Evolutionary conservation across 92 coral and sea anemone genomes (phyloP).

Genomic region (Paramuricea clavata): DNA sequence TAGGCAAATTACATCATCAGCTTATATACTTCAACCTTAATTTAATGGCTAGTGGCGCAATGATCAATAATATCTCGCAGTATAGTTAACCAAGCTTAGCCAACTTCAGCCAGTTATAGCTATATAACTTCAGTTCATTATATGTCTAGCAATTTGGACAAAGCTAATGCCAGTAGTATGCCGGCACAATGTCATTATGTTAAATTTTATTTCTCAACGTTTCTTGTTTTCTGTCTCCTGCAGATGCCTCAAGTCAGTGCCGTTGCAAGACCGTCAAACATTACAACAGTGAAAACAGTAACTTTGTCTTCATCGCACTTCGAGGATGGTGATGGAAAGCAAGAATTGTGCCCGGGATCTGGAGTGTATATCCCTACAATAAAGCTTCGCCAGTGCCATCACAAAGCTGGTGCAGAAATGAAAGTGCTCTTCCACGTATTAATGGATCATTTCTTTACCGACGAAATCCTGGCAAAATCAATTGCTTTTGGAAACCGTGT

Average conservation of each 20-base stretch:
- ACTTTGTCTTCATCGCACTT: neutral
- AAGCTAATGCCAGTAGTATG: neutral
- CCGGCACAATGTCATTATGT: neutral
- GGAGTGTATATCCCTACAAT: conserved; percentile 39
- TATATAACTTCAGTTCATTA: neutral
- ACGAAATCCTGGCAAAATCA: conserved; percentile 52
- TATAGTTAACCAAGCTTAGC: neutral
- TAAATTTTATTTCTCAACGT: neutral
- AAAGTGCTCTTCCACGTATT: conserved; percentile 32
- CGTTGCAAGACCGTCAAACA: neutral
- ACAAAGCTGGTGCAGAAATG: conserved; percentile 30
- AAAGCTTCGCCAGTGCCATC: conserved; percentile 21
- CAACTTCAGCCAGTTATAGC: neutral
- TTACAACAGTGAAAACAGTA: neutral
- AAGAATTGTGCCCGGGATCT: conserved; percentile 51
- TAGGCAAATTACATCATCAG: neutral
- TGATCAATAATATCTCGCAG: neutral
- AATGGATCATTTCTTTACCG: conserved; percentile 27
- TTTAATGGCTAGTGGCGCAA: neutral
- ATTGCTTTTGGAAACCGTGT: conserved; percentile 46
- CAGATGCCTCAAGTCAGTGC: neutral
- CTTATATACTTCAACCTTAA: neutral
- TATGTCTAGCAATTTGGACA: neutral
- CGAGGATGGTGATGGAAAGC: conserved; percentile 30
- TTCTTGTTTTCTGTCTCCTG: neutral